A percentile compares a stretch with the other conserved stretches of the same genome.
Conservation (phyloP, 1,140 invertebrate species). For the Drosophila biarmipes region DNA sequence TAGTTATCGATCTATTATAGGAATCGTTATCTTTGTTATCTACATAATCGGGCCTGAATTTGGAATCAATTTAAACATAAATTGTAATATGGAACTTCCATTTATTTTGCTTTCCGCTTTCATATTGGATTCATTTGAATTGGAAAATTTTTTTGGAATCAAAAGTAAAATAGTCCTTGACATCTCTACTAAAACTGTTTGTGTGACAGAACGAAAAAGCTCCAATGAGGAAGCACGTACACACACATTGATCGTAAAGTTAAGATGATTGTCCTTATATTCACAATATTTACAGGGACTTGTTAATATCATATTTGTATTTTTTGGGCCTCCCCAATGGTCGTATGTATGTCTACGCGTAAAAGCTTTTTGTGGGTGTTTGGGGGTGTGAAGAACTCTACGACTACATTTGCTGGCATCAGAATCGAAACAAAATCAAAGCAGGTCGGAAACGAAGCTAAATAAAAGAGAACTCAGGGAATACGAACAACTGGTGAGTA, state of each 20-base stretch:
- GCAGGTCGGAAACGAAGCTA: conserved; percentile 29
- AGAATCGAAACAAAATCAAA: conserved; percentile 42
- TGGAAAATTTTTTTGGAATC: not conserved
- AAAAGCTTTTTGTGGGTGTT: conserved; percentile 3
- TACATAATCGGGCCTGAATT: not conserved
- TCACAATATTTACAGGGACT: conserved; percentile 7
- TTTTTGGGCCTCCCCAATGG: not conserved
- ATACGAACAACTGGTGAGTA: conserved; percentile 9
- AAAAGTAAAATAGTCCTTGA: not conserved
- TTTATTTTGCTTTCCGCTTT: no score
- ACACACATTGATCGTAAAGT: not conserved
- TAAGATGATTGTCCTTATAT: not conserved
- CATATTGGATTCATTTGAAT: no score
- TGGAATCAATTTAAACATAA: no score
- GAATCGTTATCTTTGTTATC: not conserved
- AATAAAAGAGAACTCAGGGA: conserved; percentile 25
- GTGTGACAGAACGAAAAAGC: not conserved
- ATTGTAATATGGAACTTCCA: no score
- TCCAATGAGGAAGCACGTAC: conserved; percentile 1
- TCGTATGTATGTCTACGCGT: conserved; percentile 16
- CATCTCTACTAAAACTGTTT: not conserved
- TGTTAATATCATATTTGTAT: not conserved
- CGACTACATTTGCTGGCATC: conserved; percentile 53
- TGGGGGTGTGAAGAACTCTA: conserved; percentile 30
- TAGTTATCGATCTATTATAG: not conserved